Evolutionary conservation across 2,888 invertebrate species (phyloP).

Genomic region (Scaptomyza flava): DNA sequence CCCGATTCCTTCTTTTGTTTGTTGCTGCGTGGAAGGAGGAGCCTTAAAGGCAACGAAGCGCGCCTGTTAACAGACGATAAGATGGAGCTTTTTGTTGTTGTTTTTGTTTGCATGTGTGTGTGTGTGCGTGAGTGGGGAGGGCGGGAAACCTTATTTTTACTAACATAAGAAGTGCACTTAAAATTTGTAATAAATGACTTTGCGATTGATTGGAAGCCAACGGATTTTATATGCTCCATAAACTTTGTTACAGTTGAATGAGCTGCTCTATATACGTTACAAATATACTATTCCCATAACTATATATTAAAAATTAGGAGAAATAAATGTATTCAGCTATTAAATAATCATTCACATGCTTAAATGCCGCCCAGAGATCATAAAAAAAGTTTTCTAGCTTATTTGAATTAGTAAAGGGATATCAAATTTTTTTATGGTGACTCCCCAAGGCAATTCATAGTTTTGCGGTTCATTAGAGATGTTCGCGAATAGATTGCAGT

Average conservation of each 20-base stretch:
- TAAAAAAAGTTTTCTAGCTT: constrained; percentile 39
- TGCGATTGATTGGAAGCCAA: constrained; percentile 71
- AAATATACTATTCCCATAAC: constrained; percentile 21
- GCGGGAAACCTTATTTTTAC: constrained; percentile 69
- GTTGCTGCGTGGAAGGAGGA: neutral
- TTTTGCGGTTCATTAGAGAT: constrained; percentile 7
- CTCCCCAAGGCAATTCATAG: neutral
- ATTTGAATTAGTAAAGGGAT: constrained; percentile 27
- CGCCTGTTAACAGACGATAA: constrained; percentile 61
- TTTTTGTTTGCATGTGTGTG: constrained; percentile 27
- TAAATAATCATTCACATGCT: constrained; percentile 19
- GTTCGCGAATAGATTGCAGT: neutral
- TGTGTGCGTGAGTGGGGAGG: too few relatives aligned
- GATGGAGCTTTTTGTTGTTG: constrained; percentile 43
- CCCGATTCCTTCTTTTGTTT: constrained; percentile 3
- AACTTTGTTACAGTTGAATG: constrained; percentile 44
- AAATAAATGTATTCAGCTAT: constrained; percentile 4
- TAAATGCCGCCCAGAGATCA: constrained; percentile 14
- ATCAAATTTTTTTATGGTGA: constrained; percentile 19
- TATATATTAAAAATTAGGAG: constrained; percentile 17
- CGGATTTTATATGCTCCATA: constrained; percentile 57
- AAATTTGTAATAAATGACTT: constrained; percentile 79
- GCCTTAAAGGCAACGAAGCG: constrained; percentile 33
- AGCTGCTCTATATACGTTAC: constrained; percentile 9
- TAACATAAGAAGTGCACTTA: constrained; percentile 71